A percentile compares a stretch with the other conserved stretches of the same genome.
These are phyloP conservation scores for Sebastes ruberrimus DNA, from an alignment of 2,797 vertebrate genomes.

Conservation along the genomic window DNA sequence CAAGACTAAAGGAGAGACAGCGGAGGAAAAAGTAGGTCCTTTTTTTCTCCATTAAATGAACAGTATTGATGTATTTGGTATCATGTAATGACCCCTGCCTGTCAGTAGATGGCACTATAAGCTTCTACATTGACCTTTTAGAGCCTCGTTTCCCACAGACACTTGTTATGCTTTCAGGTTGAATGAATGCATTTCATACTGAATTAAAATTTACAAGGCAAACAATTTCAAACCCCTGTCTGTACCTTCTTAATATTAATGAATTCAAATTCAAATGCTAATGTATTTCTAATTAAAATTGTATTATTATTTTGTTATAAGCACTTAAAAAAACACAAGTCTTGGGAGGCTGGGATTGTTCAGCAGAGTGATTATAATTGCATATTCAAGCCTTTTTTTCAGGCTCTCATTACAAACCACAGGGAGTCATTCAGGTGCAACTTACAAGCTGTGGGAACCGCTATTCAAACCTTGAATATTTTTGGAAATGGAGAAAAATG, in stretches of 20 bases:
- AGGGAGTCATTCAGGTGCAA: conserved; percentile 31
- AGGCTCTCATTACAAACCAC: conserved; percentile 15
- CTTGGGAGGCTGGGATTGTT: conserved; percentile 21
- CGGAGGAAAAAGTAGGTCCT: conserved; percentile 95
- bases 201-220: conserved; percentile 19
- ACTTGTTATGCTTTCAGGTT: conserved; percentile 20
- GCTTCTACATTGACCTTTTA: not conserved
- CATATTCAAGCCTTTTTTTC: conserved; percentile 28
- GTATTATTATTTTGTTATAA: conserved; percentile 26
- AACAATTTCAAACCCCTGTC: not conserved
- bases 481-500: conserved; percentile 11
- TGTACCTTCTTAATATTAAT: conserved; percentile 20
- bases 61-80: not conserved
- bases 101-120: conserved; percentile 64
- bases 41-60: not conserved
- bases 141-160: not conserved
- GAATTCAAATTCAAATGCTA: conserved; percentile 6
- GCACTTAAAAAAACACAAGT: conserved; percentile 2
- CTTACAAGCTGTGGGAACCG: not conserved
- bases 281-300: conserved; percentile 28
- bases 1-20: conserved; percentile 95
- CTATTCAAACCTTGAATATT: conserved; percentile 12
- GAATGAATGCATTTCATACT: conserved; percentile 19
- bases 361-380: conserved; percentile 20
- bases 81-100: conserved; percentile 28